Conservation (phyloP, 2,888 invertebrate species). For the Diloba caeruleocephala region DNA sequence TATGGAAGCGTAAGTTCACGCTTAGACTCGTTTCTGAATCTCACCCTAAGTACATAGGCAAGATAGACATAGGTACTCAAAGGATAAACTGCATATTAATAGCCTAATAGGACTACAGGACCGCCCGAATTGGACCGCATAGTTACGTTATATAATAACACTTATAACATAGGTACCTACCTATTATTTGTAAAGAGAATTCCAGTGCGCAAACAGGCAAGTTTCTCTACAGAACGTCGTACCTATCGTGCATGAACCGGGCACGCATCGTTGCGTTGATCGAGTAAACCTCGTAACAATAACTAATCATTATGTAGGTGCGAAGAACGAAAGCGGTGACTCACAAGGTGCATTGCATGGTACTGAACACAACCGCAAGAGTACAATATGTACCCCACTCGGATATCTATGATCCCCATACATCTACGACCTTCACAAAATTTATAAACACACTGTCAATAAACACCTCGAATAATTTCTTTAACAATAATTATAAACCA, state of each 20-base stretch:
- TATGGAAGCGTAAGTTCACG: no score
- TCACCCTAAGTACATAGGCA: no score
- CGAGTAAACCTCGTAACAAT: conserved; percentile 59
- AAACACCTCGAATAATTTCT: no score
- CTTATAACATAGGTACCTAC: neutral
- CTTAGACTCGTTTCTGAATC: no score
- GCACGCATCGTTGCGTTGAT: conserved; percentile 57
- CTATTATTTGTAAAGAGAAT: conserved; percentile 23
- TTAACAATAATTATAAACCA: no score
- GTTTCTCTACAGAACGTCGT: conserved; percentile 48
- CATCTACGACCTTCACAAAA: no score
- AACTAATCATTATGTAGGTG: conserved; percentile 70
- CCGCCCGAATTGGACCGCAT: neutral
- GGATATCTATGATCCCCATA: neutral
- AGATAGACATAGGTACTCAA: no score
- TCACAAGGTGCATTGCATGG: conserved; percentile 68
- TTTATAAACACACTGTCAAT: no score
- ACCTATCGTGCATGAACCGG: conserved; percentile 49
- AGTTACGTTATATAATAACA: neutral
- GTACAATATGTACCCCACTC: neutral
- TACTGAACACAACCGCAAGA: conserved; percentile 52
- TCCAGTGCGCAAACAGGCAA: conserved; percentile 38
- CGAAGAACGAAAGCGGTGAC: conserved; percentile 81
- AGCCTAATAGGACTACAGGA: neutral
- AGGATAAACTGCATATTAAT: no score